These are phyloP conservation scores for Choristoneura fumiferana DNA, from an alignment of 1,140 invertebrate genomes.

Conservation along the genomic window DNA sequence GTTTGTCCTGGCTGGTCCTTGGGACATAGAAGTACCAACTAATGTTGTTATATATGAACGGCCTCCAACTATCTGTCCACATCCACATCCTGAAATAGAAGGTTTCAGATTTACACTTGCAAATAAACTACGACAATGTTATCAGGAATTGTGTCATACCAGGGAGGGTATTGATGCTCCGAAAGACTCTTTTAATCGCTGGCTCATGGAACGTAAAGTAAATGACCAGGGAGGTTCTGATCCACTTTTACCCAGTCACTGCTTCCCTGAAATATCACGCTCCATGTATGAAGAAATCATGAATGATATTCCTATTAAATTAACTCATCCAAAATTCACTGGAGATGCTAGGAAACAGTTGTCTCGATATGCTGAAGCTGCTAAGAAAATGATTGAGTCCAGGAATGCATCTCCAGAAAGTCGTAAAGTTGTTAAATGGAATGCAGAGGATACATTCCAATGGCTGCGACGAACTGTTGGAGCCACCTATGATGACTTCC, in stretches of 20 bases:
- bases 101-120: conserved; percentile 87
- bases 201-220: conserved; percentile 97
- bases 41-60: conserved; percentile 97
- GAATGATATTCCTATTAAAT: conserved; percentile 98
- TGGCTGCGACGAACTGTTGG: conserved; percentile 97
- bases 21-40: conserved; percentile 96
- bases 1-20: conserved; percentile 92
- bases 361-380: conserved; percentile 96
- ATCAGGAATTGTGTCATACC: conserved; percentile 96
- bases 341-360: conserved; percentile 97
- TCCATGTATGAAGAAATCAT: conserved; percentile 99
- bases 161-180: conserved; percentile 97
- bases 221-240: conserved; percentile 91
- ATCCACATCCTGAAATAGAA: conserved; percentile 96
- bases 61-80: conserved; percentile 89
- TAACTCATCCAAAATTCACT: conserved; percentile 96
- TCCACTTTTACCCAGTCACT: conserved; percentile 93
- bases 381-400: conserved; percentile 97
- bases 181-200: conserved; percentile 96
- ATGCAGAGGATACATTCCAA: conserved; percentile 97
- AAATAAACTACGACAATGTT: conserved; percentile 92
- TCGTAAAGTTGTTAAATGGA: conserved; percentile 98
- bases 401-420: conserved; percentile 95
- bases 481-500: conserved; percentile 97
- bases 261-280: conserved; percentile 94